Percentiles rank a stretch among this genome's conserved stretches.
Evolutionary conservation across 2,113 vertebrate genomes (phyloP).

Genomic region (Nannobrachium achirus): DNA sequence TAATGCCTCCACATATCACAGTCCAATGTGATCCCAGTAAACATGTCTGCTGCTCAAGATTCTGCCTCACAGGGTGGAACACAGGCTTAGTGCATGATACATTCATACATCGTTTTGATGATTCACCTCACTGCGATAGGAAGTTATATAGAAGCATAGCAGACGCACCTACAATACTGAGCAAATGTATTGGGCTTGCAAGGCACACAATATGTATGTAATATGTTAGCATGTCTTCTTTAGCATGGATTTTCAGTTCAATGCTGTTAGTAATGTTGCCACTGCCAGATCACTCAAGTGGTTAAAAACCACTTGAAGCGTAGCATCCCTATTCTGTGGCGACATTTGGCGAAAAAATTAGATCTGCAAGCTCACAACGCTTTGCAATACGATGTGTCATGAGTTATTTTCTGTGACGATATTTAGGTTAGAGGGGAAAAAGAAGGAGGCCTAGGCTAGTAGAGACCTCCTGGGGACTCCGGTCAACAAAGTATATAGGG

Average conservation of each 20-base stretch:
- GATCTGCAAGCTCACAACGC: too few species aligned
- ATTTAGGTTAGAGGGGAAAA: too few species aligned
- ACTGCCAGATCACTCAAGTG: slow-evolving; percentile 31
- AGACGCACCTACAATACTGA: slow-evolving; percentile 26
- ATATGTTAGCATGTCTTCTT: slow-evolving; percentile 24
- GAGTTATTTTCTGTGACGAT: too few species aligned
- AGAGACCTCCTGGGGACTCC: too few species aligned
- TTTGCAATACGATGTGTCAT: too few species aligned
- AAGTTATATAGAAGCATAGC: slow-evolving; percentile 43
- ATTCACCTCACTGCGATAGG: slow-evolving; percentile 56
- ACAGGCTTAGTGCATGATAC: slow-evolving; percentile 53
- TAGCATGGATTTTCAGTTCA: slow-evolving; percentile 43
- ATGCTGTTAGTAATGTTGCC: slow-evolving; percentile 24
- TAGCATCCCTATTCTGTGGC: too few species aligned
- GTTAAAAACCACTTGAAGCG: too few species aligned
- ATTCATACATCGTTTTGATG: slow-evolving; percentile 59
- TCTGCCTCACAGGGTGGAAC: slow-evolving; percentile 45
- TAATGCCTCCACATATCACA: too few species aligned
- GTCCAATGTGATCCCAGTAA: too few species aligned
- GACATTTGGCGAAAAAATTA: too few species aligned
- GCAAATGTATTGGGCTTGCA: background rate
- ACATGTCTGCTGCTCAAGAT: slow-evolving; percentile 46
- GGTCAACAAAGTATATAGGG: too few species aligned
- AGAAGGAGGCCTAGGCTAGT: too few species aligned
- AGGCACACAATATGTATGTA: slow-evolving; percentile 15